These are phyloP conservation scores for Sciaenops ocellatus DNA, from an alignment of 2,797 vertebrate species.

Conservation along the genomic window DNA sequence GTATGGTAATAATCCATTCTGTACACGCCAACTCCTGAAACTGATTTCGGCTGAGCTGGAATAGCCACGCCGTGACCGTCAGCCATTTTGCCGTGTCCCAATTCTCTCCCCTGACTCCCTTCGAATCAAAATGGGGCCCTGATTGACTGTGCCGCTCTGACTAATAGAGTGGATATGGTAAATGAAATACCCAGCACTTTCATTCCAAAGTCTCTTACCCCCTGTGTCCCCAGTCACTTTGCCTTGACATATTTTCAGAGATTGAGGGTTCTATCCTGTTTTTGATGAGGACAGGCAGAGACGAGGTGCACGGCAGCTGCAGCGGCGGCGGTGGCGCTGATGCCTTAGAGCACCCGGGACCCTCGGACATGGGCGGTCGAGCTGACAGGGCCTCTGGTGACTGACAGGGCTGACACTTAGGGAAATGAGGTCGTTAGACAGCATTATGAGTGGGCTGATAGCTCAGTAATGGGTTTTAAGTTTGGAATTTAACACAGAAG, in stretches of 20 bases:
- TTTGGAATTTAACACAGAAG: constrained; percentile 91
- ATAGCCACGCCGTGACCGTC: constrained; percentile 79
- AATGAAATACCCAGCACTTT: constrained; percentile 89
- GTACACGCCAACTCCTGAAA: constrained; percentile 73
- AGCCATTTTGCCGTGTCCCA: constrained; percentile 82
- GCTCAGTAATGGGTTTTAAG: constrained; percentile 97
- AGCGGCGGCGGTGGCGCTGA: constrained; percentile 31
- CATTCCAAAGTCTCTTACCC: constrained; percentile 83
- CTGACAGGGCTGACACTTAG: constrained; percentile 90
- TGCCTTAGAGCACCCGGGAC: constrained; percentile 75
- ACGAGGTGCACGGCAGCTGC: constrained; percentile 24
- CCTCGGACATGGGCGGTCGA: constrained; percentile 67
- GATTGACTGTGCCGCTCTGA: constrained; percentile 86
- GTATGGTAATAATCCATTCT: constrained; percentile 88
- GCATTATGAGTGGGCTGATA: constrained; percentile 93
- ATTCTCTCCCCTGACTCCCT: constrained; percentile 85
- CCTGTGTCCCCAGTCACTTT: constrained; percentile 81
- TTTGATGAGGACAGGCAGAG: constrained; percentile 74
- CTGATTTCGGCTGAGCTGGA: constrained; percentile 75
- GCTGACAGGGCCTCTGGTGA: constrained; percentile 78
- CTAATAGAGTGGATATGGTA: constrained; percentile 91
- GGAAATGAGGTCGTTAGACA: constrained; percentile 96
- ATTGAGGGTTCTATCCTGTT: constrained; percentile 85
- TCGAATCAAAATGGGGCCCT: constrained; percentile 83
- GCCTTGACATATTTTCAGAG: constrained; percentile 89